A percentile compares a stretch with the other conserved stretches of the same genome.
These are phyloP conservation scores for Syngnathus floridae DNA, from an alignment of 2,113 vertebrate species.

Conservation along the genomic window DNA sequence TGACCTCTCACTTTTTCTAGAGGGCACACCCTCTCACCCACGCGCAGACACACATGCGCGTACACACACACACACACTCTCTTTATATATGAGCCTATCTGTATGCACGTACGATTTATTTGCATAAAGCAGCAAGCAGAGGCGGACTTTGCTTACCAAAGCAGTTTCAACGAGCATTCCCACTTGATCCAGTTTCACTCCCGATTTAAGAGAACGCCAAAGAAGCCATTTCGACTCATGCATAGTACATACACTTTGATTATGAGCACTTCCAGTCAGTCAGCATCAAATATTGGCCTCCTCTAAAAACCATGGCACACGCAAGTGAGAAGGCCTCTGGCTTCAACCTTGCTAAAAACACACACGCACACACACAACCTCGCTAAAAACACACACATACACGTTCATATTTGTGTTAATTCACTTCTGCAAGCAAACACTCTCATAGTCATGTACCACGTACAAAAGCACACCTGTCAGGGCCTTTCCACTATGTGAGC, in stretches of 20 bases:
- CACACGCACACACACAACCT: slow-evolving; percentile 24
- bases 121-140: not conserved
- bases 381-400: slow-evolving; percentile 20
- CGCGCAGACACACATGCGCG: not conserved
- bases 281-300: slow-evolving; percentile 52
- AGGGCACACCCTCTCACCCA: not conserved
- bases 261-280: slow-evolving; percentile 30
- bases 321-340: slow-evolving; percentile 66
- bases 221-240: not conserved
- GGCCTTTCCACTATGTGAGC: slow-evolving; percentile 75
- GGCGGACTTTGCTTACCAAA: slow-evolving; percentile 49
- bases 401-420: slow-evolving; percentile 28
- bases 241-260: slow-evolving; percentile 16
- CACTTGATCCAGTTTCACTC: not conserved
- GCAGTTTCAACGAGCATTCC: slow-evolving; percentile 12
- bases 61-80: not conserved
- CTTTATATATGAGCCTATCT: too few relatives aligned
- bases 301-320: slow-evolving; percentile 52
- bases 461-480: slow-evolving; percentile 78
- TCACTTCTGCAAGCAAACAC: slow-evolving; percentile 21
- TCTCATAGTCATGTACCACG: slow-evolving; percentile 36
- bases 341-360: slow-evolving; percentile 38
- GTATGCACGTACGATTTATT: not conserved
- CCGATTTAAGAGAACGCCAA: not conserved
- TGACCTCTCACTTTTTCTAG: not conserved